These are phyloP conservation scores for Rhodophaea formosa DNA, from an alignment of 2,888 invertebrate species.

Conservation along the genomic window DNA sequence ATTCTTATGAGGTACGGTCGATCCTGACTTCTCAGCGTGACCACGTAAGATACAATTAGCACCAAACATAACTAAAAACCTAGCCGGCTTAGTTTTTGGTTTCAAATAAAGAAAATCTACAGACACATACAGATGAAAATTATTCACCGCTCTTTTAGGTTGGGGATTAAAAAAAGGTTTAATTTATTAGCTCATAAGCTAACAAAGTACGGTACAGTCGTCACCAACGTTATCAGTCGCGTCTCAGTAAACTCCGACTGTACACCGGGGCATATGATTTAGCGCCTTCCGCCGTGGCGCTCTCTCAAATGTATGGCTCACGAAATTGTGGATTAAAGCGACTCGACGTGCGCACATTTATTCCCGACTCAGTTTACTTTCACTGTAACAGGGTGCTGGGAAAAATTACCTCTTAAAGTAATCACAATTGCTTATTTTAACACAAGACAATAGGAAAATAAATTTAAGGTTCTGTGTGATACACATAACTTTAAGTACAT, in stretches of 20 bases:
- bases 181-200: neutral
- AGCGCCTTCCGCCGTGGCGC: conserved; percentile 12
- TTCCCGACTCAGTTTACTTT: conserved; percentile 9
- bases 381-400: neutral
- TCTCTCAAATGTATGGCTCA: conserved; percentile 10
- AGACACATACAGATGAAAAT: no score
- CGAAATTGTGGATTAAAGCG: conserved; percentile 14
- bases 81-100: no score
- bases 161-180: no score
- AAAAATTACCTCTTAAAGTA: conserved; percentile 10
- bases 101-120: no score
- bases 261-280: conserved; percentile 13
- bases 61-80: no score
- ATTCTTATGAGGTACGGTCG: no score
- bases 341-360: conserved; percentile 13
- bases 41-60: no score
- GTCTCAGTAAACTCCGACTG: conserved; percentile 9
- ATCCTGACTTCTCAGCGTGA: no score
- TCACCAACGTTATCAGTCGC: neutral
- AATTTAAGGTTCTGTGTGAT: no score
- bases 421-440: conserved; percentile 3
- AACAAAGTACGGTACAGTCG: neutral
- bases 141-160: no score
- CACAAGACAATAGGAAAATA: no score
- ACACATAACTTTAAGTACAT: no score